Conservation (phyloP, 2,888 invertebrate genomes). For the Idaea biselata region DNA sequence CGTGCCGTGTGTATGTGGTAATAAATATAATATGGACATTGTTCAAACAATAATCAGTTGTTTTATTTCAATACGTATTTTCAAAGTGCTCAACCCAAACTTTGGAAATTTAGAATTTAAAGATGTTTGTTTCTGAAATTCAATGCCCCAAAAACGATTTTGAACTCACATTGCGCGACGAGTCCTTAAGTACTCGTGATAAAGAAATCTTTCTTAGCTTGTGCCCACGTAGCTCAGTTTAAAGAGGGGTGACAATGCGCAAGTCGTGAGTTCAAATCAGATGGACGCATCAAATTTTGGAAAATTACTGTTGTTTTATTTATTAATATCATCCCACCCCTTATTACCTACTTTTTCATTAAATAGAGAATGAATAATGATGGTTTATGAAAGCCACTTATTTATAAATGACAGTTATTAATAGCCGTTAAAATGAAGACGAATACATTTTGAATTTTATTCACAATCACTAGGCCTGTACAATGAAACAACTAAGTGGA, state of each 20-base stretch:
- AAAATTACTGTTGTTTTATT: neutral
- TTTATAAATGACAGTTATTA: neutral
- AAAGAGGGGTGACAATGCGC: no score
- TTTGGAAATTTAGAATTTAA: conserved; percentile 23
- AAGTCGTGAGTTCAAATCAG: no score
- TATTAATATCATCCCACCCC: neutral
- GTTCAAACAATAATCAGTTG: conserved; percentile 86
- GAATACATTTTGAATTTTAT: neutral
- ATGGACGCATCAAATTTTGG: no score
- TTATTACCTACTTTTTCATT: neutral
- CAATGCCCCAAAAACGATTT: no score
- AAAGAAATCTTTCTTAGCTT: no score
- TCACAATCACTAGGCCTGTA: no score
- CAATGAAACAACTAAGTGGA: no score
- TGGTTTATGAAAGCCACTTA: neutral
- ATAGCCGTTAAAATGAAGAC: neutral
- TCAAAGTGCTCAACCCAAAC: conserved; percentile 20
- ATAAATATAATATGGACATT: conserved; percentile 93
- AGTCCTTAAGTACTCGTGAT: no score
- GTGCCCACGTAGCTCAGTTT: no score
- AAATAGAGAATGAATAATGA: neutral
- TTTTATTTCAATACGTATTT: conserved; percentile 58
- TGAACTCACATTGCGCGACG: no score
- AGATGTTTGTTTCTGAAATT: no score
- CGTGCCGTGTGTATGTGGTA: conserved; percentile 95